Conservation (phyloP, 2,797 vertebrate genomes). For the Protonibea diacanthus region DNA sequence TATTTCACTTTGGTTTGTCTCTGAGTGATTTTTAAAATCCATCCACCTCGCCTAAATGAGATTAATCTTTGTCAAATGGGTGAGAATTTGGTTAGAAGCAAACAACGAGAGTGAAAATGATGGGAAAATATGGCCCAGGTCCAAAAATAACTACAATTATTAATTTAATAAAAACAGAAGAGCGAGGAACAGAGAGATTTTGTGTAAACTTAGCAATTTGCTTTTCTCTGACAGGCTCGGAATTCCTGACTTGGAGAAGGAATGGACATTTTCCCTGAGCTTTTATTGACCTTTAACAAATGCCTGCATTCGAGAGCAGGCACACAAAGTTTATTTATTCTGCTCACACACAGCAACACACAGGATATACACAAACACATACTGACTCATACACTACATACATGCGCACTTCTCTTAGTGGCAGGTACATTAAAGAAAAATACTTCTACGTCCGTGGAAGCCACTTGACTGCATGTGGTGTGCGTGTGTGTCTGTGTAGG, state of each 20-base stretch:
- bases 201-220: conserved; percentile 31
- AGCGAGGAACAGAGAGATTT: conserved; percentile 25
- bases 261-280: conserved; percentile 38
- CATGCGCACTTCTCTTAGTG: conserved; percentile 27
- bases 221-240: conserved; percentile 8
- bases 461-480: conserved; percentile 1
- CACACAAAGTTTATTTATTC: conserved; percentile 8
- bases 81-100: conserved; percentile 2
- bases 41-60: neutral
- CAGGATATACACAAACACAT: neutral
- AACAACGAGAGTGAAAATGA: conserved; percentile 15
- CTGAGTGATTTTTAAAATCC: conserved; percentile 6
- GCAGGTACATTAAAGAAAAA: conserved; percentile 54
- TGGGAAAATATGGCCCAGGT: conserved; percentile 10
- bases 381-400: neutral
- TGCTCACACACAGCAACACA: conserved; percentile 11
- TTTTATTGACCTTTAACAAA: conserved; percentile 54
- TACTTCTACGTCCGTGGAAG: neutral
- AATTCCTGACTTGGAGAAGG: conserved; percentile 37
- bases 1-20: conserved; percentile 6
- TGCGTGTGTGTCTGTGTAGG: conserved; percentile 43
- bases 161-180: conserved; percentile 30
- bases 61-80: neutral
- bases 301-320: conserved; percentile 18
- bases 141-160: conserved; percentile 33